Conservation (phyloP, 2,797 vertebrate species). For the Enteromius afrohamiltoni region DNA sequence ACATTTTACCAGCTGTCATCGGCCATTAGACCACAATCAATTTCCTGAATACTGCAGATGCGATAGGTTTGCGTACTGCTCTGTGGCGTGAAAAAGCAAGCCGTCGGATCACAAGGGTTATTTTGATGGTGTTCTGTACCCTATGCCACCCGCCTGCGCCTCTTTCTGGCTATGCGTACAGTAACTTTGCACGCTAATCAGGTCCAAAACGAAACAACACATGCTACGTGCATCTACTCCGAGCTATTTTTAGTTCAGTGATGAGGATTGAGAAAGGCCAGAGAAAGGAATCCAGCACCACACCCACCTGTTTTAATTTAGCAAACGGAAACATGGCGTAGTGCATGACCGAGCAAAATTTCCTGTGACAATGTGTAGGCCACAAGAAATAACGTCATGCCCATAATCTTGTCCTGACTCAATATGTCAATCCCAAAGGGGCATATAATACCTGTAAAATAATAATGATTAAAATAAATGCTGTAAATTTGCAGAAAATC, state of each 20-base stretch:
- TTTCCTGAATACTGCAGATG: neutral
- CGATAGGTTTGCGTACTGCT: neutral
- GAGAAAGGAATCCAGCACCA: slow-evolving; percentile 22
- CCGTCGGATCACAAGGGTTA: neutral
- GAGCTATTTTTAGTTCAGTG: slow-evolving; percentile 72
- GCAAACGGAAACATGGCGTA: slow-evolving; percentile 35
- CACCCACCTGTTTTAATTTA: slow-evolving; percentile 63
- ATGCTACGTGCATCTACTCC: slow-evolving; percentile 73
- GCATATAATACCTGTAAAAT: neutral
- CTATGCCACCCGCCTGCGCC: slow-evolving; percentile 58
- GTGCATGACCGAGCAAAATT: slow-evolving; percentile 29
- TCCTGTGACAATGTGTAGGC: neutral
- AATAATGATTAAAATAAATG: neutral
- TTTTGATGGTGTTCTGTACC: neutral
- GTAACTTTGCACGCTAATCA: slow-evolving; percentile 73
- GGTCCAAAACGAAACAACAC: slow-evolving; percentile 74
- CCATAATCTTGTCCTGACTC: neutral
- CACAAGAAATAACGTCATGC: neutral
- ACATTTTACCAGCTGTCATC: slow-evolving; percentile 81
- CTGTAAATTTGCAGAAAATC: slow-evolving; percentile 1
- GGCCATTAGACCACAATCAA: slow-evolving; percentile 23
- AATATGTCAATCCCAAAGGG: neutral
- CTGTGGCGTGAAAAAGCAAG: slow-evolving; percentile 11
- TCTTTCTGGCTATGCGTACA: slow-evolving; percentile 61
- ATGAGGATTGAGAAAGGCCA: slow-evolving; percentile 62